Conservation (phyloP, 2,113 vertebrate species). For the Lonchura striata region DNA sequence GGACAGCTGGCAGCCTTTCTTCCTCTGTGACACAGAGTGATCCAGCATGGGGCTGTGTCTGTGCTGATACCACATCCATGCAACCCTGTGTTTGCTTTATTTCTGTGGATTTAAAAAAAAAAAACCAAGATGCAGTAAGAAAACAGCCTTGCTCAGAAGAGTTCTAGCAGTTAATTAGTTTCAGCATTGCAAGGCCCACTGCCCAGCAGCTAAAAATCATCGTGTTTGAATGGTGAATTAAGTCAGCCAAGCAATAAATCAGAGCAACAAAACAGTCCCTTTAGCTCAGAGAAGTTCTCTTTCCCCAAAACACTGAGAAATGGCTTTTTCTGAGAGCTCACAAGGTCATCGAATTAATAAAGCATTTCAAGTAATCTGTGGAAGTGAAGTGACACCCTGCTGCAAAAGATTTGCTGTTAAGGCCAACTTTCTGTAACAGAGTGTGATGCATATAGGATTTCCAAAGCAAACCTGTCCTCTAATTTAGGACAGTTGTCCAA, state of each 20-base stretch:
- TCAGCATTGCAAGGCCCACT: constrained; percentile 40
- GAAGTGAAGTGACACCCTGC: constrained; percentile 46
- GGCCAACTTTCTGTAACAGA: constrained; percentile 4
- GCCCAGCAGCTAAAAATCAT: constrained; percentile 63
- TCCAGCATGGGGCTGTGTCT: background rate
- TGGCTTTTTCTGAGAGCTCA: constrained; percentile 13
- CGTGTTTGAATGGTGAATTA: constrained; percentile 40
- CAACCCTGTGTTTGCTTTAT: constrained; percentile 12
- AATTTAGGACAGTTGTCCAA: constrained; percentile 43
- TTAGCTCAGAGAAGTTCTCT: constrained; percentile 10
- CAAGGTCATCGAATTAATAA: constrained; percentile 58
- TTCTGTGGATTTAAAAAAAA: background rate
- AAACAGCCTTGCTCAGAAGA: background rate
- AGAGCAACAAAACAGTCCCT: constrained; percentile 39
- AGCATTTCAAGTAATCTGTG: constrained; percentile 47
- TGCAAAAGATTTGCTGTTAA: constrained; percentile 38
- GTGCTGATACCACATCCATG: background rate
- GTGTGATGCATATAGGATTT: background rate
- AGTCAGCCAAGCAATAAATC: constrained; percentile 62
- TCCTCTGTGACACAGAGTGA: background rate
- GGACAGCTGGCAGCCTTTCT: background rate
- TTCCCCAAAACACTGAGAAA: constrained; percentile 40
- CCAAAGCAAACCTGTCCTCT: constrained; percentile 4
- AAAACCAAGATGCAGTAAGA: background rate
- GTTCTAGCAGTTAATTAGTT: constrained; percentile 53